Base-by-base conservation (phyloP, 2,113 vertebrate species). In the Gulo gulo region DNA sequence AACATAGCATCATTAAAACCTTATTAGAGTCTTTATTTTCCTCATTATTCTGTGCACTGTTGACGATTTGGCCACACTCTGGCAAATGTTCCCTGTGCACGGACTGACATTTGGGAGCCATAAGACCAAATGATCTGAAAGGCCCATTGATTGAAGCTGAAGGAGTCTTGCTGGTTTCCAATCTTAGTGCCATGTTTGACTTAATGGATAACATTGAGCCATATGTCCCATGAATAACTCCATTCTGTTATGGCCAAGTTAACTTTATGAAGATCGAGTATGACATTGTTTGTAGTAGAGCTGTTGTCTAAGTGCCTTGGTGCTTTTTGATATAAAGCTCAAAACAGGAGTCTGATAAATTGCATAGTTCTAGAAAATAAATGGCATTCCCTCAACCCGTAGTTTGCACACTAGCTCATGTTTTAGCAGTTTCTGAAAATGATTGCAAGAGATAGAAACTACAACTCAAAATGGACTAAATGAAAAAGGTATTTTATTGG, bases 401-500 rank as follows among this genome's bases (percentile, higher is more conserved):
- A 88, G 42, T 95, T 71, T 95, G 50, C 61, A 8, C 7, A 76
- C 31, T 65, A 94, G 61, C 83, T 52, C 69, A 57, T 92, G 42
- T 78, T 95, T 88, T 79, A 85, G 45, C 29, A 81, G 63, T 92
- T 95, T 88, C 84, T 96, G 81, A 93, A 69, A 92, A 84, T 90
- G 23, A 94, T 74, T 84, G 36, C 34, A 93, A 88, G 65, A 88
- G 26, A 87, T 82, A 91, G 57, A 84, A 97, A 91, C 92, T 82
- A 84, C 16, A 96, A 80, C 50, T 96, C 61, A 93, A 95, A 96
- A 83, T 93, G 45, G 39, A 55, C 73, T 50, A 50, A 87, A 80
- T 85, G 55, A 85, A 79, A 87, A 84, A 93, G 79, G 16, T 83
- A 82, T 79, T 96, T 96, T 96, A 87, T 88, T 89, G 94, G 15